Percentiles rank a stretch among this genome's conserved stretches.
These are phyloP conservation scores for Chaetodon trifasciatus DNA, from an alignment of 2,797 vertebrate genomes.

Conservation along the genomic window DNA sequence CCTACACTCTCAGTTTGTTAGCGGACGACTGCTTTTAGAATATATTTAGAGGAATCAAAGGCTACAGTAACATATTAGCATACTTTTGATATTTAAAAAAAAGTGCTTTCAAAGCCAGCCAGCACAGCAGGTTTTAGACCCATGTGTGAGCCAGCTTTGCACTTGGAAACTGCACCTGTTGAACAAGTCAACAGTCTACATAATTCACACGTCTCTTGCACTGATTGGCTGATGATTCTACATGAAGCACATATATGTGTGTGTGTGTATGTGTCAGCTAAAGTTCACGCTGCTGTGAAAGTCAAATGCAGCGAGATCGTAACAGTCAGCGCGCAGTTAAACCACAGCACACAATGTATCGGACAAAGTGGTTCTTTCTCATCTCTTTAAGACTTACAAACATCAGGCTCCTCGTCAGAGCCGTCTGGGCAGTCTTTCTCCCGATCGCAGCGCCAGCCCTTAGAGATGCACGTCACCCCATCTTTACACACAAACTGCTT, in stretches of 20 bases:
- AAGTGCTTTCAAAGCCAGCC: conserved; percentile 4
- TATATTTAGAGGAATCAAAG: conserved; percentile 22
- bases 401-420: conserved; percentile 95
- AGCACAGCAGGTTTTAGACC: conserved; percentile 10
- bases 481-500: conserved; percentile 99
- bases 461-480: conserved; percentile 97
- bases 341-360: not conserved
- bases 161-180: not conserved
- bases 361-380: not conserved
- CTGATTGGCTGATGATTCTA: not conserved
- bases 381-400: conserved; percentile 88
- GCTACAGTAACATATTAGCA: conserved; percentile 6
- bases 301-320: conserved; percentile 22
- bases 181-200: conserved; percentile 1
- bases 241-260: not conserved
- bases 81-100: not conserved
- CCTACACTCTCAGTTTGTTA: conserved; percentile 30
- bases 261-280: conserved; percentile 11
- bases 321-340: conserved; percentile 11
- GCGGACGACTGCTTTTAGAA: conserved; percentile 20
- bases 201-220: conserved; percentile 11
- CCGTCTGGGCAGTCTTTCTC: conserved; percentile 98
- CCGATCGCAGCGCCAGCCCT: conserved; percentile 97
- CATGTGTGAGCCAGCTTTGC: not conserved
- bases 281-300: conserved; percentile 26